Percentiles rank a stretch among this genome's conserved stretches.
Conservation (phyloP, 1,140 invertebrate genomes). For the Euwallacea similis region DNA sequence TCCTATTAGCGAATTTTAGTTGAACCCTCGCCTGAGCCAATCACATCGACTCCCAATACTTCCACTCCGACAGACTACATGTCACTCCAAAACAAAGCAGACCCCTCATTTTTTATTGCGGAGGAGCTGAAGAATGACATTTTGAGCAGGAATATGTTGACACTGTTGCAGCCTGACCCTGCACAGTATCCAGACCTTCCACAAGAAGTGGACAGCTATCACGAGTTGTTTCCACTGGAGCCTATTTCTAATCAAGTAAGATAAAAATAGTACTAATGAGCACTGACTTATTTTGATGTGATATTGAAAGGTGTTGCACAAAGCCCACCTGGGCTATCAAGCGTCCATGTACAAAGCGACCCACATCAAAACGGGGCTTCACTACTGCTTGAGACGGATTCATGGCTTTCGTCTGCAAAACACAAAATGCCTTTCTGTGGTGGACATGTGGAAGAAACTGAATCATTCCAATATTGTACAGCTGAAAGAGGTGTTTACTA, state of each 20-base stretch:
- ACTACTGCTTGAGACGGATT: slow-evolving; percentile 85
- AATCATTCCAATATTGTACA: slow-evolving; percentile 92
- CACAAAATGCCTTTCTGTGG: slow-evolving; percentile 80
- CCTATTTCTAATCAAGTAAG: slow-evolving; percentile 54
- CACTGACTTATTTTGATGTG: background rate
- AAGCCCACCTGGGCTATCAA: slow-evolving; percentile 74
- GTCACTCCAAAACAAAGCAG: slow-evolving; percentile 64
- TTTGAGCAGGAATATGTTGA: slow-evolving; percentile 73
- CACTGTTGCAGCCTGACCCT: slow-evolving; percentile 70
- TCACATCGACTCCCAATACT: slow-evolving; percentile 27
- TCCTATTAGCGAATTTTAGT: background rate
- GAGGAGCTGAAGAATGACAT: slow-evolving; percentile 77
- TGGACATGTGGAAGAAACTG: slow-evolving; percentile 93
- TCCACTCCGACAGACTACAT: slow-evolving; percentile 54
- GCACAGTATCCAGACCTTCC: slow-evolving; percentile 71
- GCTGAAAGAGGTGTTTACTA: slow-evolving; percentile 91
- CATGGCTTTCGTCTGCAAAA: slow-evolving; percentile 83
- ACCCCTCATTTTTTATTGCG: slow-evolving; percentile 71
- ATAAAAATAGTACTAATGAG: background rate
- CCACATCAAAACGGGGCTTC: slow-evolving; percentile 82
- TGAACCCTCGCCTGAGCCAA: background rate
- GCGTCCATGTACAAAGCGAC: slow-evolving; percentile 91
- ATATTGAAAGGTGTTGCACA: slow-evolving; percentile 52
- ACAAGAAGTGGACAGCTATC: slow-evolving; percentile 84
- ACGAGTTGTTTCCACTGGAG: slow-evolving; percentile 86